Evolutionary conservation across 2,113 vertebrate species (phyloP).

Genomic region (Labeo rohita): DNA sequence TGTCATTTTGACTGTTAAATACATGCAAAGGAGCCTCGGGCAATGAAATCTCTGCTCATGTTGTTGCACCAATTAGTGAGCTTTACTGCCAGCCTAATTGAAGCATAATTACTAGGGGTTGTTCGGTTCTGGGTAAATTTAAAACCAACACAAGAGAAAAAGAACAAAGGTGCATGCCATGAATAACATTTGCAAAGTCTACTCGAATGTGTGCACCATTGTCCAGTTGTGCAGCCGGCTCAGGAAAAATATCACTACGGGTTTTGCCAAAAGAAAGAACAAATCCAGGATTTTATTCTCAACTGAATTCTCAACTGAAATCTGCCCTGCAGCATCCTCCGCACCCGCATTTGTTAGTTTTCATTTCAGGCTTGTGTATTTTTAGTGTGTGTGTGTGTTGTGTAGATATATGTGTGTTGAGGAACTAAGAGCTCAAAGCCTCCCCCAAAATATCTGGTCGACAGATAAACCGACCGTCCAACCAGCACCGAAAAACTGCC

Average conservation of each 20-base stretch:
- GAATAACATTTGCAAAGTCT: conserved; percentile 8
- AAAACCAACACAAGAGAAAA: conserved; percentile 11
- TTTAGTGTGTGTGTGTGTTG: background rate
- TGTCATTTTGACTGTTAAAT: conserved; percentile 31
- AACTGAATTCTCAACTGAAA: background rate
- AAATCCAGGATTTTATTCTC: background rate
- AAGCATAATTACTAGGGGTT: conserved; percentile 38
- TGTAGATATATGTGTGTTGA: background rate
- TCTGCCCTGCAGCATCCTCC: conserved; percentile 11
- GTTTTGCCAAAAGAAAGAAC: background rate
- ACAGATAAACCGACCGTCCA: background rate
- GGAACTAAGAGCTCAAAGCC: background rate
- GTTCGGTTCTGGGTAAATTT: conserved; percentile 12
- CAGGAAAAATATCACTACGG: background rate
- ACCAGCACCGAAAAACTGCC: background rate
- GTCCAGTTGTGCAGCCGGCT: background rate
- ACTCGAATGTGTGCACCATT: background rate
- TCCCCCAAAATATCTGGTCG: background rate
- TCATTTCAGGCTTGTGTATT: conserved; percentile 6
- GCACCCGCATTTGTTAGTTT: background rate
- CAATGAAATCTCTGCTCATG: conserved; percentile 22
- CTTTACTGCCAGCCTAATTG: conserved; percentile 26
- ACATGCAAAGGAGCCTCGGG: conserved; percentile 12
- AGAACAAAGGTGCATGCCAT: conserved; percentile 14
- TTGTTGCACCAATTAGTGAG: conserved; percentile 33